Base-by-base conservation (phyloP, 2,797 vertebrate genomes). In the Psittacula derbiana region DNA sequence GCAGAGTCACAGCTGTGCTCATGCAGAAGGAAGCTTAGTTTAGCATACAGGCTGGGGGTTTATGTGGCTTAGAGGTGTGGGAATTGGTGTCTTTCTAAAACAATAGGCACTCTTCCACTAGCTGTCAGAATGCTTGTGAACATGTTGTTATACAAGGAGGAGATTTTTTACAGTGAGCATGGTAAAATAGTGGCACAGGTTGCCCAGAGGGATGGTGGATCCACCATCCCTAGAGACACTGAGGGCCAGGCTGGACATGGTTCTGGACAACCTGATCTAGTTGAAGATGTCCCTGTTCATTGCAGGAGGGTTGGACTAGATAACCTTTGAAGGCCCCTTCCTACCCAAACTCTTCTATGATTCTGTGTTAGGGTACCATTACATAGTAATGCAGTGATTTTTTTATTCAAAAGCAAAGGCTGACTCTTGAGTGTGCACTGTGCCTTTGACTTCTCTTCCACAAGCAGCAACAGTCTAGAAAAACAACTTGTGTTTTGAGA, bases 311-410 rank as follows among this genome's bases (percentile, higher is more conserved):
- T 16, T 58, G n/a, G n/a, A 36, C n/a, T 58, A 36, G 55, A 58
- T 58, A 16, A 6, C 23, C 23, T 58, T 36, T 24, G 55, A 58
- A 58, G 55, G 23, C 16, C 23, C 23, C n/a, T 58, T 58, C 55
- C 55, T 16, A 36, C 15, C 23, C 21, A 21, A 10, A 33, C 53
- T 58, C 10, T 58, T 58, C 33, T 16, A 4, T 57, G 55, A 57
- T 57, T 11, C 21, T 57, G 11, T 36, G 3, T 23, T n/a, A 3
- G 12, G 23, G 16, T 76, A 10, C n/a, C 0, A 0, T 43, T 38
- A 53, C 2, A 0, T 16, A 6, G 33, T 69, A 50, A 60, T 20
- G 11, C 17, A 47, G 43, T 9, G 7, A 10, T 19, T 24, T 30
- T 4, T 74, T 53, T 27, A n/a, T 76, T 57, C 38, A 72, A 60